Evolutionary conservation across 2,113 vertebrate species (phyloP).

Genomic region (Perca schrenkii): DNA sequence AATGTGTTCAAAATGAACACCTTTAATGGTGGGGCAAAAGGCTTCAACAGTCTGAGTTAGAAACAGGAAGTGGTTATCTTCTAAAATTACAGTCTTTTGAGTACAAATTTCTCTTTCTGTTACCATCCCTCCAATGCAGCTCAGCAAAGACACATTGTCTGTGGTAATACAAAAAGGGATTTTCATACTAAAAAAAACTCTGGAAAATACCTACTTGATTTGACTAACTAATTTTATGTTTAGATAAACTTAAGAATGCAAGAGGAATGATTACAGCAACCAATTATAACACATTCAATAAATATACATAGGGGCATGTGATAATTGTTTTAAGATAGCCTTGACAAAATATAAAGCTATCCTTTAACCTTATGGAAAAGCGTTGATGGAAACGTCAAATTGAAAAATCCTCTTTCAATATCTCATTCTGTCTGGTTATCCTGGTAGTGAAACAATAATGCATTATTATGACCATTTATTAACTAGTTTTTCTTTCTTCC

Average conservation of each 20-base stretch:
- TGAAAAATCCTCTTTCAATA: neutral
- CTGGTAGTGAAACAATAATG: neutral
- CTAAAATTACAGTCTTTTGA: neutral
- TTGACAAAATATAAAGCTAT: neutral
- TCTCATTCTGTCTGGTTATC: neutral
- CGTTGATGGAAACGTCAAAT: neutral
- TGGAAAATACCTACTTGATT: neutral
- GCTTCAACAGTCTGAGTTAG: neutral
- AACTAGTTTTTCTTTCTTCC: too few species aligned
- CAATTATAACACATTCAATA: neutral
- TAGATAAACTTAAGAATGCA: neutral
- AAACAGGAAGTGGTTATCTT: neutral
- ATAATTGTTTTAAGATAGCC: neutral
- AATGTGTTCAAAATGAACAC: neutral
- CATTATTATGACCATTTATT: neutral
- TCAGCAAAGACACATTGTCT: neutral
- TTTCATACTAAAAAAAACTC: neutral
- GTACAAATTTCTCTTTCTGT: neutral
- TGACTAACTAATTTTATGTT: neutral
- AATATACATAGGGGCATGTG: neutral
- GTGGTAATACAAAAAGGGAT: neutral
- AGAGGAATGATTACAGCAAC: neutral
- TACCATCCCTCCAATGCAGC: neutral
- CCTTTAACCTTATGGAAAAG: neutral
- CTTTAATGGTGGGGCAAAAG: neutral